A percentile compares a stretch with the other conserved stretches of the same genome.
phyloP scores from a whole-genome alignment of 2,888 invertebrate genomes.

The Amaurobius ferox region DNA sequence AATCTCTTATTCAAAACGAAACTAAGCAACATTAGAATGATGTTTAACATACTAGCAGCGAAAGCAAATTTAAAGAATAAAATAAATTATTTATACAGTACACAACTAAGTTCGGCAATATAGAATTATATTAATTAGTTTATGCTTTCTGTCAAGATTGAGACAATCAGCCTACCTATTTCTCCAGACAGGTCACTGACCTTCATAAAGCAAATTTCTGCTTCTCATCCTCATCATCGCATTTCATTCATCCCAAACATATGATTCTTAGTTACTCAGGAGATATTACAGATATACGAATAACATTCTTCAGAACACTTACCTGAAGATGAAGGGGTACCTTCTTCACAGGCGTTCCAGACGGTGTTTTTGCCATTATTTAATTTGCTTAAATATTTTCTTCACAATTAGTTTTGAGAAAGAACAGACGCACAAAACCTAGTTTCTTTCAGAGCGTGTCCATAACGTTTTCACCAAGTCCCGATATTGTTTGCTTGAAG shows the following conservation, averaged over 20 bases:
- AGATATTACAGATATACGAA: too few relatives aligned
- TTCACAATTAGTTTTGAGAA: background rate
- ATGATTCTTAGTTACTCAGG: too few relatives aligned
- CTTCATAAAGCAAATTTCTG: background rate
- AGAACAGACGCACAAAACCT: background rate
- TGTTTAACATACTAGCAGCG: too few relatives aligned
- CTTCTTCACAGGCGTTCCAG: slow-evolving; percentile 91
- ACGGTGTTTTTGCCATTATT: slow-evolving; percentile 66
- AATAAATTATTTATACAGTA: too few relatives aligned
- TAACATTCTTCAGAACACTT: background rate
- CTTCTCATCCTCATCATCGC: background rate
- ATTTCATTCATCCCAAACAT: too few relatives aligned
- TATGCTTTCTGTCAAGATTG: too few relatives aligned
- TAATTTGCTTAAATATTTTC: background rate
- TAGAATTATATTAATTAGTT: too few relatives aligned
- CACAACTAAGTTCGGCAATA: too few relatives aligned
- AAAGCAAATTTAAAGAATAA: too few relatives aligned
- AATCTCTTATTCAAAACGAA: too few relatives aligned
- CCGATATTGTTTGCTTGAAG: background rate
- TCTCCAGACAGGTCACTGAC: background rate
- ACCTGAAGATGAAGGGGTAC: slow-evolving; percentile 87
- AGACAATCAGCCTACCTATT: too few relatives aligned
- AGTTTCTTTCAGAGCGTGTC: background rate
- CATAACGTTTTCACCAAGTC: background rate
- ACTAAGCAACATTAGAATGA: too few relatives aligned